Evolutionary conservation across 2,113 vertebrate species (phyloP), one percentile per base, ranked within the genome.

Genomic region (Limanda limanda): DNA sequence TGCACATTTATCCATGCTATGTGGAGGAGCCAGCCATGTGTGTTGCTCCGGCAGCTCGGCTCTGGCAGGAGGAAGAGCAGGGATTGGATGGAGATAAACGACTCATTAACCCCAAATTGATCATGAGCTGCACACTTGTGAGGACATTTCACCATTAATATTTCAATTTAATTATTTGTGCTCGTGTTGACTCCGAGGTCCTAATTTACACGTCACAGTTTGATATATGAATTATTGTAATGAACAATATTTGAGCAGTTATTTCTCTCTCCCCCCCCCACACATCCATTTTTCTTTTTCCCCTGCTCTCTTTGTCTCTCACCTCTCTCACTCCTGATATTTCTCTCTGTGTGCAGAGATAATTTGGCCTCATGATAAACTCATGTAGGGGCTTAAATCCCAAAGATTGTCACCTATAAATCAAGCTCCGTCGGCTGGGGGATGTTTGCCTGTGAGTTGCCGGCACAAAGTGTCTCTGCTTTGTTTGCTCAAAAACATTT

Each of bases 81-180:
- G 37, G 84, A 88, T 83, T 86, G 83, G 83, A 82, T 58, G 4
- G 62, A 93, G 92, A 94, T 89, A 84, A 93, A 94, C 84, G 88
- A 93, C 87, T 93, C 91, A 93, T 95, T 94, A 94, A 90, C 81
- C 80, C 58, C 83, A 89, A 89, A 95, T 92, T 94, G 93, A 94
- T 93, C 88, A 91, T 71, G 89, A 87, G 89, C 89, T 69, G 78
- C 82, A 78, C 84, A 89, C 83, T 88, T 82, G 85, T 83, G 86
- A 86, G 80, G 88, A 90, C 88, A 77, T 89, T 90, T 89, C 75
- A 85, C 89, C 92, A 90, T 94, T 94, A 91, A 94, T 93, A 93
- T 93, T 92, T 92, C 91, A 90, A 79, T 89, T 87, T 92, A 88
- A 92, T 94, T 94, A 93, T 94, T 93, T 82, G 87, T 84, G 81